phyloP scores from a whole-genome alignment of 2,113 vertebrate genomes.

The Morone saxatilis region DNA sequence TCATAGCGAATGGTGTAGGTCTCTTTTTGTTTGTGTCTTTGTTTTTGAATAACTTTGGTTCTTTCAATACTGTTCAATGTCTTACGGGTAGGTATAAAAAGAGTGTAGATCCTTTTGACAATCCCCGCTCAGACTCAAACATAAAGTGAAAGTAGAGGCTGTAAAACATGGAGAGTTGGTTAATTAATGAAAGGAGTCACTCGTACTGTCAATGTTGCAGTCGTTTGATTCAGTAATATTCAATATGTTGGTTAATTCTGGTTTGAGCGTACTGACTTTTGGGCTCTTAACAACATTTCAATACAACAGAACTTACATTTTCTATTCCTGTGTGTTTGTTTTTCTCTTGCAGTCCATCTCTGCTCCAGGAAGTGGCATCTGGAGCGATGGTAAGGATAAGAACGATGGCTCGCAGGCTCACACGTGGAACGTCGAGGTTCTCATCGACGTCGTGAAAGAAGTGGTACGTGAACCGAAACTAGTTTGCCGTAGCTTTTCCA shows the following conservation, averaged over 20 bases:
- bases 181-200: background rate
- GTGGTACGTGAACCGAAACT: conserved; percentile 85
- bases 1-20: background rate
- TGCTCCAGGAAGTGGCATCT: conserved; percentile 97
- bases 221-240: background rate
- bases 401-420: conserved; percentile 94
- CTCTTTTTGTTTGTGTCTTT: no score
- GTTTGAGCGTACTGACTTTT: no score
- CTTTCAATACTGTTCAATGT: background rate
- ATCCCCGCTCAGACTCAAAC: background rate
- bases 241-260: background rate
- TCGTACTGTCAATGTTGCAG: background rate
- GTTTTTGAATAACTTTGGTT: no score
- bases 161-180: background rate
- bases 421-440: conserved; percentile 98
- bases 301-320: background rate
- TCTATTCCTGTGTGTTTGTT: background rate
- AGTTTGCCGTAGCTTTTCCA: background rate
- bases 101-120: background rate
- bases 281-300: background rate
- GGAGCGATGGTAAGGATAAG: conserved; percentile 99
- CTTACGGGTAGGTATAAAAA: no score
- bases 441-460: conserved; percentile 98
- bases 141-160: background rate
- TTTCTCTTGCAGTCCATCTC: conserved; percentile 89